Evolutionary conservation across 2,113 vertebrate species (phyloP), one percentile per base, ranked within the genome.

Genomic region (Lycocorax pyrrhopterus): DNA sequence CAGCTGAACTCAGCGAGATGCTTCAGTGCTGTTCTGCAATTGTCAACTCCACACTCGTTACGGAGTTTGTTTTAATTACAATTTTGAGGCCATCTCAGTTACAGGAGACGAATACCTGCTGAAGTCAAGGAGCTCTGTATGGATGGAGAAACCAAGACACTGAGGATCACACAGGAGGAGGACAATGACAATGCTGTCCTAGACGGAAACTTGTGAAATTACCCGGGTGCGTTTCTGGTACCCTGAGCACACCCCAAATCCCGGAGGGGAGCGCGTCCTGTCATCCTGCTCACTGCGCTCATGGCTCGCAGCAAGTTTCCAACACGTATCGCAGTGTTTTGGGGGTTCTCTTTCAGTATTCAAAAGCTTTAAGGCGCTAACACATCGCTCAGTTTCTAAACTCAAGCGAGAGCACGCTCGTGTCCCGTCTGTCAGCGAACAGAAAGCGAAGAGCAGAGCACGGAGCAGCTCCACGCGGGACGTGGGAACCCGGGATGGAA

Each of bases 101-200:
- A 30, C 29, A 35, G 37, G 15, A 72, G 19, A 49, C 5, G 1
- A 49, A 39, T 22, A 26, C 60, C 47, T 22, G 72, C 56, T 3
- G 5, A 41, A 75, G 41, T 9, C 44, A 18, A 27, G 44, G 15
- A 22, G 23, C 21, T 35, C 32, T 16, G 19, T 10, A 1, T 0
- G 35, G 30, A 55, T 8, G 56, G 30, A 44, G 41, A 37, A 81
- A 32, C 8, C 56, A 18, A 29, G 49, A 6, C 9, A 2, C 16
- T 1, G 10, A 3, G 23, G 37, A 15, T 32, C 46, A 15, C 33
- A 3, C n/a, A 7, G 20, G 29, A 12, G 13, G 6, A 22, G 15
- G 22, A 5, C 17, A 18, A 0, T 0, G 5, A 6, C 41, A 18
- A 1, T 0, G 6, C 0, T 12, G 22, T 2, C 12, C 62, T 9